These are phyloP conservation scores for Tupaia tana DNA, from an alignment of 2,113 vertebrate species.

Conservation along the genomic window DNA sequence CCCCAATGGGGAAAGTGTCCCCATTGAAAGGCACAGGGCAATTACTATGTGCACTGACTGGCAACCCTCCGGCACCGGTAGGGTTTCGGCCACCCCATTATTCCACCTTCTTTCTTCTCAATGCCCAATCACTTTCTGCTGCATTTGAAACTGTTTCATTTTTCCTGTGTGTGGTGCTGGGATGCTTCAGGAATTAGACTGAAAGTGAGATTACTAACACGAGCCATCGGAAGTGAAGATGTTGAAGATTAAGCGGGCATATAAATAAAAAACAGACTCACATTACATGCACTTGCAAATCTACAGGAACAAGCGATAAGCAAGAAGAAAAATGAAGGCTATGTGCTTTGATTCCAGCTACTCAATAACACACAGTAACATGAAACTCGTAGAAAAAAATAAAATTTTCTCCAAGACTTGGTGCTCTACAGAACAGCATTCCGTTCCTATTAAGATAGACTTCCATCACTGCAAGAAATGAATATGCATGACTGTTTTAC, in stretches of 20 bases:
- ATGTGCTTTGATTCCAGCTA: neutral
- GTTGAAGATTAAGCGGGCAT: neutral
- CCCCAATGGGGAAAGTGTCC: neutral
- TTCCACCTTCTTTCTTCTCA: neutral
- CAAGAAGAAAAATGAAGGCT: neutral
- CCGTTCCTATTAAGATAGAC: constrained; percentile 17
- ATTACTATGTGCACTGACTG: neutral
- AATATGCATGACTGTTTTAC: constrained; percentile 49
- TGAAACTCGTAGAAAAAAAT: constrained; percentile 38
- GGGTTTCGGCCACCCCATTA: neutral
- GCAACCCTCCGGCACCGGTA: neutral
- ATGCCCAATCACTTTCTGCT: neutral
- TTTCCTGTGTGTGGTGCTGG: neutral
- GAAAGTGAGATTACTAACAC: neutral
- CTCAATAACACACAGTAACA: neutral
- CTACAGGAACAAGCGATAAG: neutral
- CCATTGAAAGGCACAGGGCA: neutral
- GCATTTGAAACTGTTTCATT: neutral
- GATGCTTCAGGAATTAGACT: neutral
- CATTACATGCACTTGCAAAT: neutral
- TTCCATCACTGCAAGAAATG: constrained; percentile 52
- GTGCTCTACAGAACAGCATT: neutral
- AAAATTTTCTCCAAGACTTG: constrained; percentile 53
- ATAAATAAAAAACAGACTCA: constrained; percentile 22
- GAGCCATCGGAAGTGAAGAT: constrained; percentile 18